phyloP scores from a whole-genome alignment of 2,113 vertebrate species.

The Datnioides undecimradiatus region DNA sequence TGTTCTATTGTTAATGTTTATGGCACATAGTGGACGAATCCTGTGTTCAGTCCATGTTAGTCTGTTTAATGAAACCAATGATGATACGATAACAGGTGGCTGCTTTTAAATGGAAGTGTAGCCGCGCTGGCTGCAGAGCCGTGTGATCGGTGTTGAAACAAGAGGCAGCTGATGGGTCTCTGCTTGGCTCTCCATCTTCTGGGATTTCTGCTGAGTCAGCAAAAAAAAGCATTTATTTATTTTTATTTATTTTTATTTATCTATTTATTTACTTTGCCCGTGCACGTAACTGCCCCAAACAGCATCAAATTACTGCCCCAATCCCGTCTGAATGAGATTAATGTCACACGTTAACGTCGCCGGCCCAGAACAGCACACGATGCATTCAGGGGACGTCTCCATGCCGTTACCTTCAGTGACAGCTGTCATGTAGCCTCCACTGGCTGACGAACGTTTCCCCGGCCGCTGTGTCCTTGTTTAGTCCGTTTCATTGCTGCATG shows the following conservation, averaged over 20 bases:
- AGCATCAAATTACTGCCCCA: constrained; percentile 1
- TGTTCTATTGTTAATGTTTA: too few relatives aligned
- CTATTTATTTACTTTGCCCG: not conserved
- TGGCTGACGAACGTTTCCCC: not conserved
- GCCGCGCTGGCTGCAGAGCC: too few relatives aligned
- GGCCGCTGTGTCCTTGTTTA: not conserved
- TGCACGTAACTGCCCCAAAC: not conserved
- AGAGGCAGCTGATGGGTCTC: not conserved
- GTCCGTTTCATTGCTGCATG: not conserved
- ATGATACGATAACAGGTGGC: too few relatives aligned
- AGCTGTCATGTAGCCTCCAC: not conserved
- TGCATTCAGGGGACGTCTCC: not conserved
- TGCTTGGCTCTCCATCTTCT: not conserved
- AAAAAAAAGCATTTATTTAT: too few relatives aligned
- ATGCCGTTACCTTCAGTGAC: not conserved
- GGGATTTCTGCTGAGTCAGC: not conserved
- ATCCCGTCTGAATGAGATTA: not conserved
- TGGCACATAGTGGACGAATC: too few relatives aligned
- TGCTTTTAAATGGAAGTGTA: too few relatives aligned
- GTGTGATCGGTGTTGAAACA: not conserved
- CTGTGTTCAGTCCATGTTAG: too few relatives aligned
- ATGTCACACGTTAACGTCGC: not conserved
- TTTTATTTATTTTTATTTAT: too few relatives aligned
- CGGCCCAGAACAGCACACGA: not conserved
- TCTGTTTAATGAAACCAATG: too few relatives aligned